Evolutionary conservation across 2,888 invertebrate genomes (phyloP).

Genomic region (Catonia carolina): DNA sequence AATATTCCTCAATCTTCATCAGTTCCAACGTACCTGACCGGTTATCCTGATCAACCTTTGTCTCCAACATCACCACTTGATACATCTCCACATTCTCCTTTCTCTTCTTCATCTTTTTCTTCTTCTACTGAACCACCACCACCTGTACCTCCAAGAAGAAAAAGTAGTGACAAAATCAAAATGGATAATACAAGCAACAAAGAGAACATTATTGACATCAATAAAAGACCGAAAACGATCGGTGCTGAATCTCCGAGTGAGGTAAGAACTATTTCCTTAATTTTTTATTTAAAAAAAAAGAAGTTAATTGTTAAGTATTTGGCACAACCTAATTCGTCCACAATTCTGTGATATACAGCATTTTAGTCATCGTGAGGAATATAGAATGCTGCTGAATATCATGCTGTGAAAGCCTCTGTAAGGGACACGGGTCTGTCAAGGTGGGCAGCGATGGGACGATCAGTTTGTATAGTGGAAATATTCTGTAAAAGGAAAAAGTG

Average conservation of each 20-base stretch:
- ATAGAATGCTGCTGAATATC: too few species aligned
- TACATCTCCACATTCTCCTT: conserved; percentile 2
- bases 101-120: conserved; percentile 41
- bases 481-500: too few species aligned
- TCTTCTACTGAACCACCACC: conserved; percentile 30
- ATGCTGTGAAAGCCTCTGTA: too few species aligned
- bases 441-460: too few species aligned
- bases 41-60: not conserved
- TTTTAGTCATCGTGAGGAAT: too few species aligned
- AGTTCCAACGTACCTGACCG: conserved; percentile 18
- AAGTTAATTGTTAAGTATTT: too few species aligned
- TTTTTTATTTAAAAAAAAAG: not conserved
- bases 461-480: too few species aligned
- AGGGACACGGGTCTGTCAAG: too few species aligned
- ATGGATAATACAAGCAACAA: conserved; percentile 24
- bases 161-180: conserved; percentile 34
- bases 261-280: conserved; percentile 5
- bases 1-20: conserved; percentile 36
- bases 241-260: conserved; percentile 24
- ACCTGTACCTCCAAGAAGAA: conserved; percentile 37
- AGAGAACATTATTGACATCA: conserved; percentile 23
- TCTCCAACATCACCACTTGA: not conserved
- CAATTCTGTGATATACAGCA: too few species aligned
- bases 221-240: conserved; percentile 25
- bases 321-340: too few species aligned